Evolutionary conservation across 2,888 invertebrate genomes (phyloP).

Genomic region (Deroplatys truncata): DNA sequence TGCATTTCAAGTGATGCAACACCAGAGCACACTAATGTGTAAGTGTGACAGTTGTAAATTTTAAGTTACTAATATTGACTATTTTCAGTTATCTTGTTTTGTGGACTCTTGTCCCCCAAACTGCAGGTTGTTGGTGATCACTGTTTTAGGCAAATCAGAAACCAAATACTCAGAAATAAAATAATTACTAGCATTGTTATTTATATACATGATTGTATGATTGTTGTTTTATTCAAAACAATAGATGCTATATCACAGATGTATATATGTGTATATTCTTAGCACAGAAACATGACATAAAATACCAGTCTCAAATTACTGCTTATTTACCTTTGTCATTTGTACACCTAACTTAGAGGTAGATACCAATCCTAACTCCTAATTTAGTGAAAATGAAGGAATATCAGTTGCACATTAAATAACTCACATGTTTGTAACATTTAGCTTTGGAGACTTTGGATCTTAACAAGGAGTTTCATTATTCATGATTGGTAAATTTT

Average conservation of each 20-base stretch:
- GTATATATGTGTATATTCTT: not conserved
- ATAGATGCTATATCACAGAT: not conserved
- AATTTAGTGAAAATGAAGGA: not conserved
- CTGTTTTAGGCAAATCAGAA: not conserved
- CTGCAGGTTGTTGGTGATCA: no score
- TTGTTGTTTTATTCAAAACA: not conserved
- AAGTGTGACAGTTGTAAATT: no score
- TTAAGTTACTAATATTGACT: no score
- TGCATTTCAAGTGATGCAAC: no score
- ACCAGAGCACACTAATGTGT: no score
- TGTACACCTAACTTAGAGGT: not conserved
- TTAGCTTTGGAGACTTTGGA: no score
- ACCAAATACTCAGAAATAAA: not conserved
- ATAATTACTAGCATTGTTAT: not conserved
- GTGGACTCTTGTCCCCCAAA: no score
- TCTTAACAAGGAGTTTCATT: no score
- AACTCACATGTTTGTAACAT: no score
- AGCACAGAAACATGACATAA: not conserved
- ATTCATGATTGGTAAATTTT: no score
- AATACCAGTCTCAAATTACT: not conserved
- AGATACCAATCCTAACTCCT: not conserved
- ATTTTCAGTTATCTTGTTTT: no score
- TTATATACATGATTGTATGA: not conserved
- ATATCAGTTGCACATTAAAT: not conserved
- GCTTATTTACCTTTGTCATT: not conserved